Percentiles rank a stretch among this genome's conserved stretches.
These are phyloP conservation scores for Romanogobio albipinnatus DNA, from an alignment of 2,113 vertebrate species.

Conservation along the genomic window DNA sequence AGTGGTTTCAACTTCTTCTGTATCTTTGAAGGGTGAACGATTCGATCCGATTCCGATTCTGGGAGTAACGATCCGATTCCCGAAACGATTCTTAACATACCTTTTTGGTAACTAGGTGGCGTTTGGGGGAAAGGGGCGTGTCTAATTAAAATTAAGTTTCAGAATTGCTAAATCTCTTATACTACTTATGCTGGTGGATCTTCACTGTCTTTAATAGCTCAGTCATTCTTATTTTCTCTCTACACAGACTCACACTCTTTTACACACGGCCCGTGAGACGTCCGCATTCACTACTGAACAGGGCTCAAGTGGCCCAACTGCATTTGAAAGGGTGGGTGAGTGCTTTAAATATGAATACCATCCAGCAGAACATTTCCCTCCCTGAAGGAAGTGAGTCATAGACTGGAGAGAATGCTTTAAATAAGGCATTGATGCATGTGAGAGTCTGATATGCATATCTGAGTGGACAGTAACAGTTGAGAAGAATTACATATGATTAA, in stretches of 20 bases:
- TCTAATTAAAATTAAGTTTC: not conserved
- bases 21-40: not conserved
- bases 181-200: too few relatives aligned
- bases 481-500: slow-evolving; percentile 13
- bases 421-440: slow-evolving; percentile 8
- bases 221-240: slow-evolving; percentile 10
- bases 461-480: slow-evolving; percentile 12
- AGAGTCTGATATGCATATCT: slow-evolving; percentile 20
- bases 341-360: slow-evolving; percentile 44
- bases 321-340: slow-evolving; percentile 11
- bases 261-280: not conserved
- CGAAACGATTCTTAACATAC: too few relatives aligned
- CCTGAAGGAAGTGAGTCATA: slow-evolving; percentile 30
- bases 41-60: too few relatives aligned
- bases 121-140: not conserved
- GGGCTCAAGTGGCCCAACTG: not conserved
- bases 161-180: not conserved
- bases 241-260: not conserved
- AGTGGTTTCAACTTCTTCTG: not conserved
- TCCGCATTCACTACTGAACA: slow-evolving; percentile 14
- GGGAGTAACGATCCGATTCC: too few relatives aligned
- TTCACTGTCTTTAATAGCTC: not conserved
- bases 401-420: slow-evolving; percentile 6
- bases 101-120: too few relatives aligned
- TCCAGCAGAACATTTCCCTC: slow-evolving; percentile 44